Base-by-base conservation (phyloP, 2,888 invertebrate genomes). In the Lydus trimaculatus region DNA sequence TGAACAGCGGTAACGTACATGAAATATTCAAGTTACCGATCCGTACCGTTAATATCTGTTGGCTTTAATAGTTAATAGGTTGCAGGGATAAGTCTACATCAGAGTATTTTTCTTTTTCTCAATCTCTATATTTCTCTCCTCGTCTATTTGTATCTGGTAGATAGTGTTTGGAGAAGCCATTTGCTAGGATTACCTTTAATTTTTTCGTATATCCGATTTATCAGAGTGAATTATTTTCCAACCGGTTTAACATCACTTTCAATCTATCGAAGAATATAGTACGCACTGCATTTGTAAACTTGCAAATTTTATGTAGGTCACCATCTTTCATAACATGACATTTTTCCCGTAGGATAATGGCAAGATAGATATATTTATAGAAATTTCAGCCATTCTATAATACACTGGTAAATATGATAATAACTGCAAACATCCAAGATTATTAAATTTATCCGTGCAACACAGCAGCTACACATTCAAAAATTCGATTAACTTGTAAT, bases 171-270 rank as follows among this genome's bases (percentile, higher is more conserved):
- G 70, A 73, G 79, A 81, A 81, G 79, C 81, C 81, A 81, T 82
- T 81, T 78, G 76, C 78, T 72, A 70, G 79, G 82, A 82, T 82
- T 81, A 81, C 76, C 75, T 77, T 78, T 82, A 82, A 82, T 80
- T 81, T 80, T 79, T 75, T 76, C 76, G 75, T 75, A 77, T 76
- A 77, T 78, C 75, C 75, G 78, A 79, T 79, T 79, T 79, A 77
- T 75, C 72, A 69, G 74, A 76, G 76, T 79, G 79, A 73, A 73
- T 73, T 73, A 73, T 73, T 73, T 72, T 72, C 72, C 73, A 33
- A 72, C 69, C 70, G 69, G 69, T 73, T 73, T 70, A 73, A 71
- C 70, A 64, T 56, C 63, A 63, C 17, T 31, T 58, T 39, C 65
- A 48, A 63, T 69, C 52, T 60, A 63, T 61, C 63, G 28, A 48